Evolutionary conservation across 2,797 vertebrate genomes (phyloP).

Genomic region (Rhincodon typus): DNA sequence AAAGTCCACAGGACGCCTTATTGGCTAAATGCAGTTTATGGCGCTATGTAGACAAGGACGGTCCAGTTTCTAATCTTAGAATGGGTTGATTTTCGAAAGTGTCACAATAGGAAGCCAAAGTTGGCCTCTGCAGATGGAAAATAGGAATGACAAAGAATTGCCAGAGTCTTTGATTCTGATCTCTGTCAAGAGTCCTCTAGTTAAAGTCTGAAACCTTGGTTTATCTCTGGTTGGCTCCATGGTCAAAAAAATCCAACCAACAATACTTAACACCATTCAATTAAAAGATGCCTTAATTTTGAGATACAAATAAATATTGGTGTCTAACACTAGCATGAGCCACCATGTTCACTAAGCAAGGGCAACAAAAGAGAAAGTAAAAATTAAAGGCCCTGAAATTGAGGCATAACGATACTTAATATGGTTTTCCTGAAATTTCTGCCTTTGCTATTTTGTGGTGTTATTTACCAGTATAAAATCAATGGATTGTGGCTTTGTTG

Average conservation of each 20-base stretch:
- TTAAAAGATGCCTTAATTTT: not conserved
- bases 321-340: not conserved
- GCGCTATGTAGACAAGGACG: not conserved
- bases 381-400: not conserved
- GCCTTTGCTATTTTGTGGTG: not conserved
- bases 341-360: not conserved
- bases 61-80: not conserved
- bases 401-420: not conserved
- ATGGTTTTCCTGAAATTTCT: not conserved
- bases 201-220: not conserved
- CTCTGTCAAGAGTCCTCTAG: not conserved
- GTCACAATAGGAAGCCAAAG: not conserved
- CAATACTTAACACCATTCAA: not conserved
- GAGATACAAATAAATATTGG: not conserved
- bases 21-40: not conserved
- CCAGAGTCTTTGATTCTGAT: not conserved
- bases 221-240: not conserved
- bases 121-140: not conserved
- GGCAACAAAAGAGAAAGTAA: not conserved
- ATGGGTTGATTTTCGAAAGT: not conserved
- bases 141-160: not conserved
- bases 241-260: not conserved
- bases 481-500: not conserved
- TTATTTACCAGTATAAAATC: constrained; percentile 8
- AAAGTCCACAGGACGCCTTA: not conserved